Evolutionary conservation across 2,888 invertebrate genomes (phyloP), one percentile per base, ranked within the genome.

Genomic region (Beris chalybata): DNA sequence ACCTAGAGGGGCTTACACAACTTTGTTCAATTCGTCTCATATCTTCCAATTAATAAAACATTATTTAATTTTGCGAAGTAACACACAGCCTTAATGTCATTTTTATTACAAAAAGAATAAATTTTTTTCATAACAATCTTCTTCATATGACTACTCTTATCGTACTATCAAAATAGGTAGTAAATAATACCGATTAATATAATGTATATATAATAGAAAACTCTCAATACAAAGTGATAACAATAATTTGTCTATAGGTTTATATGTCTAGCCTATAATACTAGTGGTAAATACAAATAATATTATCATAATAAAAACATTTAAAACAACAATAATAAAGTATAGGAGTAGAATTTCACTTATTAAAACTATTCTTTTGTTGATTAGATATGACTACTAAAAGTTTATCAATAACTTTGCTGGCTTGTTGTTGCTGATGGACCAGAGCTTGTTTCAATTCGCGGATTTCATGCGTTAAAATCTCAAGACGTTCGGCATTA

Each of bases 401-500:
- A 63, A 82, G 72, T 71, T 81, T 81, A 71, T 81, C 81, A 66
- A 81, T 81, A 63, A 81, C 79, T 71, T 80, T 80, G 72, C 78
- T 80, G 38, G 80, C 79, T 72, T 80, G 81, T 58, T 80, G 81
- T 68, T 83, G 82, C 72, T 82, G 83, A 67, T 82, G 80, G 53
- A 79, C 79, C 54, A 84, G 74, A 13, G 79, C 79, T 71, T 77
- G 84, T 80, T 89, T 88, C 75, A 89, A 81, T 78, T 89, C 89
- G 74, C 84, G 84, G 66, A 90, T 84, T 81, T 90, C 89, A 76
- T 86, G 86, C 54, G 86, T 86, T 71, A 90, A 79, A 73, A 84
- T 83, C 65, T 87, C 87, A 58, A 89, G 86, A 74, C 85, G 86
- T 73, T 89, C 89, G 1, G 85, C 84, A 67, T 86, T 88, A 74